Evolutionary conservation across 92 coral and sea anemone genomes (phyloP), one percentile per base, ranked within the genome.

Genomic region (Zoanthus solanderi): DNA sequence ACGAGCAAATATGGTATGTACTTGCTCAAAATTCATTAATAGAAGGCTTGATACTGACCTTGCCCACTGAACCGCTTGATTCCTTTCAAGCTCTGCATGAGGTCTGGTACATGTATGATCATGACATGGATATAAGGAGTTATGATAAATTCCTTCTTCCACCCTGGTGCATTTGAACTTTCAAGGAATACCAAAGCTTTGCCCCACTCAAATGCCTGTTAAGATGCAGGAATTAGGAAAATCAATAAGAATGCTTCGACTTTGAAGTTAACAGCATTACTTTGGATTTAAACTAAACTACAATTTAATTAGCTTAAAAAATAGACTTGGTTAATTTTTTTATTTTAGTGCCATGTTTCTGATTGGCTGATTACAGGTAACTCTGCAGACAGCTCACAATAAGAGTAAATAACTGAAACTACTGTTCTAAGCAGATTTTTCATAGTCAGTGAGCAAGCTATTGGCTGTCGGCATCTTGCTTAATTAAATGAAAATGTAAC

Each of bases 21-120:
- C 23, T 23, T 16, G 18, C 12, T 60, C 9, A 63, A 63, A 23
- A 23, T 63, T 63, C 9, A 63, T 63, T 63, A 23, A 16, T 1
- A 54, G 13, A 63, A 63, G 71, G 31, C 30, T 2, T 63, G 71
- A 63, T 72, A 72, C 77, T 31, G 52, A 72, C 77, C 77, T 72
- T 72, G 77, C 77, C 77, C 77, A 72, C 77, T 72, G 50, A 72
- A 72, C 77, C 11, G 28, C 52, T 72, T 72, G 77, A 72, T 72
- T 11, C 77, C 77, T 11, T 72, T 72, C 77, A 72, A 72, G 48
- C 17, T 11, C 52, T 5, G 77, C 52, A 72, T 72, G 50, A 72
- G 50, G 50, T 72, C 77, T 32, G 77, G 77, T 72, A 72, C 52
- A 46, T 72, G 50, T 13, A 72, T 14, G 11, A 72, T 72, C 16